Evolutionary conservation across 2,888 invertebrate genomes (phyloP).

Genomic region (Agonopterix subpropinquella): DNA sequence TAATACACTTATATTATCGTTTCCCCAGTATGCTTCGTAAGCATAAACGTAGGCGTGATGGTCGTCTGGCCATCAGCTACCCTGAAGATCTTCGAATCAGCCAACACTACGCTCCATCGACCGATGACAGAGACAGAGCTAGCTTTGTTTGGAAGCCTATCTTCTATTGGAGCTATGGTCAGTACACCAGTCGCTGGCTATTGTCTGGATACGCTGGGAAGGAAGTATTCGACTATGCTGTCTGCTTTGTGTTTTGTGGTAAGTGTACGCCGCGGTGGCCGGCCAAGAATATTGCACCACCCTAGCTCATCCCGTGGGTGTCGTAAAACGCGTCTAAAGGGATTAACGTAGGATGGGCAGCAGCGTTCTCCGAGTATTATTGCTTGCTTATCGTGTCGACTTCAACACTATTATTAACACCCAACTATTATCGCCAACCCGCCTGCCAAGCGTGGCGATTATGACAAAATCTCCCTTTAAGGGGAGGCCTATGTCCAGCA

Average conservation of each 20-base stretch:
- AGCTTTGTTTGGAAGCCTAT: constrained; percentile 42
- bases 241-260: neutral
- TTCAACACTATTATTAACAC: too few relatives aligned
- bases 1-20: neutral
- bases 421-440: too few relatives aligned
- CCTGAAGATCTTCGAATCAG: constrained; percentile 38
- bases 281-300: too few relatives aligned
- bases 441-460: too few relatives aligned
- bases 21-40: constrained; percentile 39
- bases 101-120: constrained; percentile 42
- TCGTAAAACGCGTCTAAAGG: too few relatives aligned
- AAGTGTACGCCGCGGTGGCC: neutral
- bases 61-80: constrained; percentile 53
- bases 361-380: too few relatives aligned
- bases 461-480: too few relatives aligned
- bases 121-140: constrained; percentile 43
- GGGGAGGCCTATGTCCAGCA: too few relatives aligned
- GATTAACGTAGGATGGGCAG: too few relatives aligned
- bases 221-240: constrained; percentile 1
- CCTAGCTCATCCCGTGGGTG: too few relatives aligned
- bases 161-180: constrained; percentile 38
- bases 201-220: constrained; percentile 13
- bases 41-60: constrained; percentile 39
- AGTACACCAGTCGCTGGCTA: constrained; percentile 34
- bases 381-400: too few relatives aligned